These are phyloP conservation scores for Muscidifurax raptorellus DNA, from an alignment of 1,140 invertebrate genomes.

Conservation along the genomic window DNA sequence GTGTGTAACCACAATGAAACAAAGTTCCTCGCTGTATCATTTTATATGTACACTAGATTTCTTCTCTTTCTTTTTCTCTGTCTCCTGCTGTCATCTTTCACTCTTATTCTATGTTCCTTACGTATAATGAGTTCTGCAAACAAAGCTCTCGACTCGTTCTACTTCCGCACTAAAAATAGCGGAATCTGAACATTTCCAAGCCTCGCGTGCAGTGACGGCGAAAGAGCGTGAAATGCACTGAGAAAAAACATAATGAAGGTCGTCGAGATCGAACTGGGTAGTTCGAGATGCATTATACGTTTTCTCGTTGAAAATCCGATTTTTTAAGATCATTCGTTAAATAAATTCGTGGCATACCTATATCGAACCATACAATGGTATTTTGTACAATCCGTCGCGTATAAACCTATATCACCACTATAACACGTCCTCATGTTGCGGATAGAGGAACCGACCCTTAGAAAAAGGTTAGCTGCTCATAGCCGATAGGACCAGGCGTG, in stretches of 20 bases:
- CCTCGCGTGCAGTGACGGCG: background rate
- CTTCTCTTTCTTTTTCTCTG: background rate
- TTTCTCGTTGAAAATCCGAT: background rate
- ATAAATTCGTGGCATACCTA: no score
- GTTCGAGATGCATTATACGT: background rate
- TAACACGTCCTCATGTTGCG: no score
- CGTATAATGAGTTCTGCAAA: conserved; percentile 31
- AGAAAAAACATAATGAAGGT: conserved; percentile 27
- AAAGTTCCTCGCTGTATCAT: background rate
- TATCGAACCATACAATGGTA: no score
- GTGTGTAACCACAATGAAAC: background rate
- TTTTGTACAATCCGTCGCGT: no score
- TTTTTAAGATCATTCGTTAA: no score
- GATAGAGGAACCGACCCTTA: no score
- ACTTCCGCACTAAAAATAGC: conserved; percentile 37
- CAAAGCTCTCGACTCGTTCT: conserved; percentile 33
- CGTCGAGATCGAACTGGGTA: background rate
- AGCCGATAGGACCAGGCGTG: no score
- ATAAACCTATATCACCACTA: no score
- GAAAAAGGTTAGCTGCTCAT: no score
- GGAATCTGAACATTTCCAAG: conserved; percentile 8
- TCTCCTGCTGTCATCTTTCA: background rate
- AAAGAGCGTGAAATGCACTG: background rate
- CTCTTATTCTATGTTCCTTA: background rate
- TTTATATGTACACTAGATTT: background rate